A percentile compares a stretch with the other conserved stretches of the same genome.
phyloP scores from a whole-genome alignment of 2,113 vertebrate genomes.

The Plestiodon gilberti region DNA sequence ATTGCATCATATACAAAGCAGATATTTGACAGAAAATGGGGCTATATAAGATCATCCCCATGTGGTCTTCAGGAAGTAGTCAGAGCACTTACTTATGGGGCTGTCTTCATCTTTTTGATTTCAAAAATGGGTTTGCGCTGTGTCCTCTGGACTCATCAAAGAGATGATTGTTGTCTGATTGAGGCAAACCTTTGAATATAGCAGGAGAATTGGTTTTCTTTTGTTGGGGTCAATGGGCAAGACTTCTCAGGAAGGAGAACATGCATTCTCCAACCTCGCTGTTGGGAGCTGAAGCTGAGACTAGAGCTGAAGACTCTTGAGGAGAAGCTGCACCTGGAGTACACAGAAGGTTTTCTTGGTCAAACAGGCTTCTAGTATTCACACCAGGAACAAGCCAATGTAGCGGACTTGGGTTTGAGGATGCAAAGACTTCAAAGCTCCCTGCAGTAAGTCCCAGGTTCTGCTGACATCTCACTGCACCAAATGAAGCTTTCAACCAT shows the following conservation, averaged over 20 bases:
- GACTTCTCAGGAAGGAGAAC: background rate
- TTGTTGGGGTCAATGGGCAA: too few species aligned
- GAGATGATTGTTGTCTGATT: background rate
- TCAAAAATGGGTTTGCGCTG: background rate
- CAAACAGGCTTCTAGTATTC: background rate
- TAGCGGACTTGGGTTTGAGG: too few species aligned
- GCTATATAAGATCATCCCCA: background rate
- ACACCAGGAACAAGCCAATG: background rate
- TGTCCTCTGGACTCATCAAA: background rate
- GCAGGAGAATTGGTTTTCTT: background rate
- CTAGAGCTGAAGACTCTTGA: background rate
- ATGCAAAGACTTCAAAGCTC: too few species aligned
- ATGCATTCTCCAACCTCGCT: background rate
- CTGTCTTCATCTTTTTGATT: background rate
- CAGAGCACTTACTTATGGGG: background rate
- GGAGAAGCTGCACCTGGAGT: background rate
- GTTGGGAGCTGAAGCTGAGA: background rate
- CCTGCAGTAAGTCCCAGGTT: too few species aligned
- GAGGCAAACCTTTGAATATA: background rate
- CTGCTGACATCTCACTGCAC: too few species aligned
- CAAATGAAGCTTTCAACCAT: too few species aligned
- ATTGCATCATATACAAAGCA: background rate
- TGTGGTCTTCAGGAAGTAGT: background rate
- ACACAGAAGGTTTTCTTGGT: background rate
- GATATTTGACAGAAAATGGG: background rate